phyloP scores from a whole-genome alignment of 2,888 invertebrate genomes.

The Craniophora ligustri region DNA sequence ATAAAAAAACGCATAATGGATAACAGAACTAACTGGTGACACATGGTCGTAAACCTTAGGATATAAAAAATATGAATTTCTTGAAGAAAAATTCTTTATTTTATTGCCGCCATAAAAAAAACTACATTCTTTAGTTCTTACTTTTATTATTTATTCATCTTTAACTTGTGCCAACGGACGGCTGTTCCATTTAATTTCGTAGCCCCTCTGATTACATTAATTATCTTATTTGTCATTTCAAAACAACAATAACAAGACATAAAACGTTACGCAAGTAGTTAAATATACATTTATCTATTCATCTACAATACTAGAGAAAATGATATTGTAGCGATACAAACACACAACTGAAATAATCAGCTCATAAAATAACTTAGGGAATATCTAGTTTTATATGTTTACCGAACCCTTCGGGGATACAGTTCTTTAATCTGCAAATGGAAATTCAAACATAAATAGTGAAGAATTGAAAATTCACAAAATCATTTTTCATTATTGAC shows the following conservation, averaged over 20 bases:
- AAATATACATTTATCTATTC: neutral
- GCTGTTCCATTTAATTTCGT: slow-evolving; percentile 20
- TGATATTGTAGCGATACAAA: neutral
- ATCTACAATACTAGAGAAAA: neutral
- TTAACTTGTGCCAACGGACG: slow-evolving; percentile 37
- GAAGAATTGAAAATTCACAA: too few species aligned
- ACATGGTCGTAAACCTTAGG: slow-evolving; percentile 61
- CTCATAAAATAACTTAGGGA: neutral
- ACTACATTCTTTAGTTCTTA: slow-evolving; percentile 57
- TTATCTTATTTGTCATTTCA: slow-evolving; percentile 29
- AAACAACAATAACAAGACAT: slow-evolving; percentile 19
- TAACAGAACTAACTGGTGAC: slow-evolving; percentile 56
- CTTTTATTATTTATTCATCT: slow-evolving; percentile 44
- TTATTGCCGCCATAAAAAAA: slow-evolving; percentile 70
- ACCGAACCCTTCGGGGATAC: too few species aligned
- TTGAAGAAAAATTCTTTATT: slow-evolving; percentile 63
- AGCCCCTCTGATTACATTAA: slow-evolving; percentile 19
- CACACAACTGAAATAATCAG: neutral
- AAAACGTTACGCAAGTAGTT: too few species aligned
- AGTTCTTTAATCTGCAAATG: too few species aligned
- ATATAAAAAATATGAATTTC: slow-evolving; percentile 61
- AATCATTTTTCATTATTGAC: too few species aligned
- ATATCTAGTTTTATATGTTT: too few species aligned
- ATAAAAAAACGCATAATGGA: slow-evolving; percentile 47
- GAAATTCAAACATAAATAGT: too few species aligned